phyloP scores from a whole-genome alignment of 2,797 vertebrate genomes.

The Rhinogobio ventralis region DNA sequence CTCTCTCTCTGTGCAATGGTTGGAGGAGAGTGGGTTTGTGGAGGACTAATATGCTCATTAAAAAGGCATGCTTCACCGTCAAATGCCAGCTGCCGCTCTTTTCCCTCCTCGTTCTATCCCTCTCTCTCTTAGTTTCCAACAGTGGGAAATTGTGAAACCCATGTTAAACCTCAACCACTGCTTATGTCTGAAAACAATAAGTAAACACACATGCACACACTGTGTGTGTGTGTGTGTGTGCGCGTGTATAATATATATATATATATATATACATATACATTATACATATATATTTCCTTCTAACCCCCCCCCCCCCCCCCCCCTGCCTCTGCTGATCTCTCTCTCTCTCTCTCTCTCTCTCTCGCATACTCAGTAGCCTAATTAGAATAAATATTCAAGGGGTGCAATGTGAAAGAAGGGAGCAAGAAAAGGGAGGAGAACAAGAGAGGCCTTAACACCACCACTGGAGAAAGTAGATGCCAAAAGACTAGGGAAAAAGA shows the following conservation, averaged over 20 bases:
- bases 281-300: no score
- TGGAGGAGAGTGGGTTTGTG: slow-evolving; percentile 70
- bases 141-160: slow-evolving; percentile 50
- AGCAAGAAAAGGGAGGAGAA: slow-evolving; percentile 43
- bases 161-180: slow-evolving; percentile 32
- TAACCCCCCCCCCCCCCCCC: no score
- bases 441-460: slow-evolving; percentile 14
- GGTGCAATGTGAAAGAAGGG: slow-evolving; percentile 61
- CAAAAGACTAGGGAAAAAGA: slow-evolving; percentile 10
- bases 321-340: no score
- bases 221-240: no score
- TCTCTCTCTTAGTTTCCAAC: slow-evolving; percentile 54
- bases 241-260: no score
- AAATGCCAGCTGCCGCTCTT: slow-evolving; percentile 75
- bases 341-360: slow-evolving; percentile 33
- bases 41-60: slow-evolving; percentile 78
- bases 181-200: slow-evolving; percentile 21
- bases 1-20: slow-evolving; percentile 58
- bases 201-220: neutral
- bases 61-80: slow-evolving; percentile 79
- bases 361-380: slow-evolving; percentile 67
- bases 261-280: no score
- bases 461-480: slow-evolving; percentile 1
- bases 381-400: slow-evolving; percentile 79
- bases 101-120: slow-evolving; percentile 29